Percentiles rank a stretch among this genome's conserved stretches.
Evolutionary conservation across 2,797 vertebrate genomes (phyloP).

Genomic region (Orestias chungarensis): DNA sequence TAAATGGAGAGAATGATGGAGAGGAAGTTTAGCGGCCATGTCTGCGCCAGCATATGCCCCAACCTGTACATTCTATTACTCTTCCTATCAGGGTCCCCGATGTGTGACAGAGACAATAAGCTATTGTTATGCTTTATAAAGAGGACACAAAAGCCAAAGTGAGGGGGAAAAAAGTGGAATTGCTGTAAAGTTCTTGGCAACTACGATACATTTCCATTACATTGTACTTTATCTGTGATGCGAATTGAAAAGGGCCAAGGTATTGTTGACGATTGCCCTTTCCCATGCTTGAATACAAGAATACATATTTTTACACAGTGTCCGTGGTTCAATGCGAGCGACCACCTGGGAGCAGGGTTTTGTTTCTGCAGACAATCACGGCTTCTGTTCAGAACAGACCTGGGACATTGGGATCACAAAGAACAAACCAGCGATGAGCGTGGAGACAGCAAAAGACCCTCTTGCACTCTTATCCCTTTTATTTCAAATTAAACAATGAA

Average conservation of each 20-base stretch:
- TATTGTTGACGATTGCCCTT: constrained; percentile 69
- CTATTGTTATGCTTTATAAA: constrained; percentile 67
- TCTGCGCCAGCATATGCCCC: constrained; percentile 65
- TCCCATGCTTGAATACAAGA: constrained; percentile 52
- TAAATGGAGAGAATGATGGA: constrained; percentile 68
- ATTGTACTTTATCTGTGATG: constrained; percentile 49
- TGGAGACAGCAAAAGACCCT: constrained; percentile 61
- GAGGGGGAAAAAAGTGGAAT: constrained; percentile 33
- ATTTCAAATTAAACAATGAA: constrained; percentile 46
- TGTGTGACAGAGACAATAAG: constrained; percentile 60
- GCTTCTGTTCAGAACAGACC: constrained; percentile 53
- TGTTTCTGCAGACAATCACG: constrained; percentile 70
- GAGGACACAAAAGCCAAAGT: constrained; percentile 59
- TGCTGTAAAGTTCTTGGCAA: constrained; percentile 62
- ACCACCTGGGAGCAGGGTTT: constrained; percentile 68
- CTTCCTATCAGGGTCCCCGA: constrained; percentile 53
- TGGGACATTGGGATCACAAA: constrained; percentile 65
- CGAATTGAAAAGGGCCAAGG: constrained; percentile 56
- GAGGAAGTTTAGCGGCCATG: constrained; percentile 64
- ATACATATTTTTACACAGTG: constrained; percentile 68
- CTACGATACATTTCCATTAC: constrained; percentile 31
- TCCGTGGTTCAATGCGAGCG: constrained; percentile 62
- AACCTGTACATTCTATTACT: constrained; percentile 65
- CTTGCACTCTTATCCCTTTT: constrained; percentile 56
- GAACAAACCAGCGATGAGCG: constrained; percentile 50